Base-by-base conservation (phyloP, 2,888 invertebrate genomes). In the Andrena chrysosceles region DNA sequence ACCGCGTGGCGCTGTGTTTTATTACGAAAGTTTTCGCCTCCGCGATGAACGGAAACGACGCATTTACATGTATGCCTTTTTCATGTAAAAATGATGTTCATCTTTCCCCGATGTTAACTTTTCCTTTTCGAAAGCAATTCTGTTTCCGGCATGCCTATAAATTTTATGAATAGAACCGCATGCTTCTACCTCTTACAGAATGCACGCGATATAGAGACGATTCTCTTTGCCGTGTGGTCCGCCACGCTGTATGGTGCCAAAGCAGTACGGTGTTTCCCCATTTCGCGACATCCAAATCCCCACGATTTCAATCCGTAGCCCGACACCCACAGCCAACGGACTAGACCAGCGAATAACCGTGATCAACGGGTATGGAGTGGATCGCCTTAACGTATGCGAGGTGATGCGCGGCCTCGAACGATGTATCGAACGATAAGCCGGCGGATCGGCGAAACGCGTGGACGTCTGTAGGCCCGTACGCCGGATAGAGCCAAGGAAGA, bases 341-440 rank as follows among this genome's bases (percentile, higher is more conserved):
- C 52, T 52, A 52, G 35, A 8, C 59, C 7, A n/a, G 56, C 29
- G 42, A 77, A 66, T 66, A 71, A 60, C 42, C 33, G 49, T 80
- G 77, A 77, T 69, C 69, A 64, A 8, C 64, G 54, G 2, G 16
- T 23, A 62, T 20, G 48, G 23, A 4, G 2, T 31, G 63, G 74
- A 82, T 75, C 60, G 56, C 68, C 74, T 82, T 78, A 82, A 84
- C 71, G 67, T 78, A 84, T 75, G 74, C 74, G 49, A 48, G 35
- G n/a, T 29, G 70, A 75, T 66, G 69, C 75, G 10, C 67, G 54
- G n/a, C 23, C 52, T 52, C 26, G 60, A 29, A 59, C 67, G 59
- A 75, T 71, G 62, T 72, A 78, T 74, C 71, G 68, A 75, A 78
- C 74, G 82, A 84, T 84, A 83, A 83, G 81, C 83, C 48, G 10